phyloP scores from a whole-genome alignment of 2,888 invertebrate genomes.

The Euproctis similis region DNA sequence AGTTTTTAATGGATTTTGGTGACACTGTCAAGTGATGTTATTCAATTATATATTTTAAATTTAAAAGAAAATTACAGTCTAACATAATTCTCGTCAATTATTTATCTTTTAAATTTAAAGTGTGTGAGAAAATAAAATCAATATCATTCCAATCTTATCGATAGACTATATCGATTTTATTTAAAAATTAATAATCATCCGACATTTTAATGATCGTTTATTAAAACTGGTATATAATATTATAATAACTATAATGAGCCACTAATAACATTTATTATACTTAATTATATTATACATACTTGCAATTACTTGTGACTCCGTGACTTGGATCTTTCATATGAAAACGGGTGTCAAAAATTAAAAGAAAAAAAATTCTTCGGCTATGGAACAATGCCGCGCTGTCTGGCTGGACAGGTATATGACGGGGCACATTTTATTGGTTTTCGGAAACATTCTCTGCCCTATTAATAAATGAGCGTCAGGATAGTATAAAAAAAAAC shows the following conservation, averaged over 20 bases:
- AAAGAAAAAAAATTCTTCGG: constrained; percentile 43
- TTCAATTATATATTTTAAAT: too few species aligned
- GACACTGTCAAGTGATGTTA: too few species aligned
- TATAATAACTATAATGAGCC: constrained; percentile 17
- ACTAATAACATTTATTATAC: constrained; percentile 23
- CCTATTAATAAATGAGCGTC: constrained; percentile 75
- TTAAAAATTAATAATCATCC: constrained; percentile 11
- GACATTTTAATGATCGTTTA: constrained; percentile 16
- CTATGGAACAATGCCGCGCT: constrained; percentile 68
- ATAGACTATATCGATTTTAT: too few species aligned
- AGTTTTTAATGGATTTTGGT: too few species aligned
- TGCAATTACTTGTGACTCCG: constrained; percentile 20
- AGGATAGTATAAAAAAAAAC: constrained; percentile 65
- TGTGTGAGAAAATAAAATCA: too few species aligned
- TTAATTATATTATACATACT: constrained; percentile 19
- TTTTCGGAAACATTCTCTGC: constrained; percentile 74
- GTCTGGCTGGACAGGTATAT: constrained; percentile 74
- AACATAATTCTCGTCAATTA: too few species aligned
- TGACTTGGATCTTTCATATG: constrained; percentile 30
- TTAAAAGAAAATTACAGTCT: too few species aligned
- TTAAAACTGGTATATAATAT: constrained; percentile 9
- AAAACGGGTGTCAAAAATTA: constrained; percentile 32
- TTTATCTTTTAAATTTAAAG: too few species aligned
- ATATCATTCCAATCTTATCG: too few species aligned
- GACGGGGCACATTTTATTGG: constrained; percentile 76